Base-by-base conservation (phyloP, 2,888 invertebrate genomes). In the Brenthis daphne region DNA sequence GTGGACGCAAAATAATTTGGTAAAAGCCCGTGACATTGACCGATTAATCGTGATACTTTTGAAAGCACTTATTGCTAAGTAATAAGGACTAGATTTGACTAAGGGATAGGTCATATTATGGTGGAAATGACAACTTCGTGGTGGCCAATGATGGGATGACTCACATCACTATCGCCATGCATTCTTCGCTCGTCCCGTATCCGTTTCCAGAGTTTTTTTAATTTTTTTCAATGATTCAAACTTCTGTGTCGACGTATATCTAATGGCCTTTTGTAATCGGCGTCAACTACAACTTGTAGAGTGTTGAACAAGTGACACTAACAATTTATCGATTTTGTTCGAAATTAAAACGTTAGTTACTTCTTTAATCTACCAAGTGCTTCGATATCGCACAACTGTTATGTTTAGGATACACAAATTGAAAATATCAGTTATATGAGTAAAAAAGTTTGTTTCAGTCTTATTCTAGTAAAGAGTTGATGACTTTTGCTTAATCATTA, bases 111-210 rank as follows among this genome's bases (percentile, higher is more conserved):
- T 80, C 74, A 64, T 47, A 51, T 73, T 74, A 76, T n/a, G 64
- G 0, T 81, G 82, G 85, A 73, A 64, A 71, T 78, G 79, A 78
- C 79, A 71, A 77, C 85, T 85, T 83, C 85, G 86, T 79, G 88
- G 88, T 89, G 90, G 89, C 83, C 89, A 84, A 78, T 87, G 87
- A 86, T 85, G 85, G 82, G 83, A 85, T 89, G 90, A 90, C 76
- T 90, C 90, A 90, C 85, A 81, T 84, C 82, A 82, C 80, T 85
- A 86, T 86, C 85, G 80, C 79, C 75, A 80, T 84, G 85, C 90
- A 90, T 90, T 89, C 90, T 87, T 88, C 77, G 75, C 77, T 73
- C 76, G 81, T 80, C 81, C 79, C 82, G 88, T 87, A 88, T 89
- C 89, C 89, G 89, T 87, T 89, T 83, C 73, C 78, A 75, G 77